Base-by-base conservation (phyloP, 92 coral and sea anemone species). In the Nematostella vectensis region DNA sequence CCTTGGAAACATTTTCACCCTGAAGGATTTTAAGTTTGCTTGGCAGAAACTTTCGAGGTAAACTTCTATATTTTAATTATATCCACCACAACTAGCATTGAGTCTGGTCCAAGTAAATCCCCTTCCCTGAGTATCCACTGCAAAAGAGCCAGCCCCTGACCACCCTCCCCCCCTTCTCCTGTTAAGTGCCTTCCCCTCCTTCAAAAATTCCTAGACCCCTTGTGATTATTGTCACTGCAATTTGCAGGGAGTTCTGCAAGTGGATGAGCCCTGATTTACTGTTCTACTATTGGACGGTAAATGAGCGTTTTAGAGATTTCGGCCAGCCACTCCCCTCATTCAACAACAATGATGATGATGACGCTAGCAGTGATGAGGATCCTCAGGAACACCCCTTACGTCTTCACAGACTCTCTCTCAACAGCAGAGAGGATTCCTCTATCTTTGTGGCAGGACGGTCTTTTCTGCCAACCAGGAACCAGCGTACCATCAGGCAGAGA, bases 391-490 rank as follows among this genome's bases (percentile, higher is more conserved):
- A 76, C 42, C 82, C 82, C 1, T 48, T 61, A 16, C 54, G 82
- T 12, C 58, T 76, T 3, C 82, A 68, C 53, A 64, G 71, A 3
- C 50, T 76, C 9, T 50, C 64, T 26, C 15, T 76, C 1, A 61
- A 69, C 50, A 36, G 82, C 13, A 37, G 77, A 8, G 82, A 76
- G 50, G 82, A 75, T 49, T 18, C 76, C 8, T 75, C 76, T 0
- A 48, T 75, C 9, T 47, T 68, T 47, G 40, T 37, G 2, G 59
- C 76, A 19, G 76, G 82, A 31, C 40, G 65, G 23, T 55, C 63
- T 30, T 75, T 75, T 30, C 69, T 75, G 22, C 76, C 82, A 59
- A 76, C 70, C 2, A 38, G 76, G 36, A 75, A 75, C 56, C 82
- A 68, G 31, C 54, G 64, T 12, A 68, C 68, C 29, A 60, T 75